These are phyloP conservation scores for Halyomorpha halys DNA, from an alignment of 1,140 invertebrate species.

Conservation along the genomic window DNA sequence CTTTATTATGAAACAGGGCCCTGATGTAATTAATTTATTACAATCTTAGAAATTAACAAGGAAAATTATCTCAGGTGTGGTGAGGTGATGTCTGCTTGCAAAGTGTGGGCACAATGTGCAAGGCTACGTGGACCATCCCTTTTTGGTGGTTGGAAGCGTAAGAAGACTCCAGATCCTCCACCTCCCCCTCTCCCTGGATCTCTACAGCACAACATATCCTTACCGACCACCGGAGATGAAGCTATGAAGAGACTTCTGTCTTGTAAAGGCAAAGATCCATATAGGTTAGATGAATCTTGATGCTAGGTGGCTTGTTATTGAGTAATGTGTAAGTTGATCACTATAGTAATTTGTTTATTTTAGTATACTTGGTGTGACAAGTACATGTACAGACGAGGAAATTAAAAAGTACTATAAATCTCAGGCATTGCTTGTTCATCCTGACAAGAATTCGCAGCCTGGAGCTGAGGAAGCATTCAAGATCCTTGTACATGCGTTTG, in stretches of 20 bases:
- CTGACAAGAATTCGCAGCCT: slow-evolving; percentile 87
- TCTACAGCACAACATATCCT: slow-evolving; percentile 64
- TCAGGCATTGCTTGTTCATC: slow-evolving; percentile 88
- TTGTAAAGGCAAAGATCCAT: slow-evolving; percentile 90
- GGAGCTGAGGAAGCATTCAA: slow-evolving; percentile 94
- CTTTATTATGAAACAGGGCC: too few species aligned
- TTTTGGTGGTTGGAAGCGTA: neutral
- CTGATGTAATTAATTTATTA: too few species aligned
- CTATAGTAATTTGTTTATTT: slow-evolving; percentile 28
- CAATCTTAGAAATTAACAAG: too few species aligned
- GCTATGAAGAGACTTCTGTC: slow-evolving; percentile 84
- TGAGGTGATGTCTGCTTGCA: slow-evolving; percentile 3
- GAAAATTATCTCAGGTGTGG: neutral
- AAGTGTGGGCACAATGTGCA: slow-evolving; percentile 6
- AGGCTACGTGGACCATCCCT: neutral
- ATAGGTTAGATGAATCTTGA: slow-evolving; percentile 48
- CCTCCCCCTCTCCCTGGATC: slow-evolving; percentile 39
- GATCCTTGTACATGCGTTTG: slow-evolving; percentile 86
- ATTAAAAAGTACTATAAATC: slow-evolving; percentile 85
- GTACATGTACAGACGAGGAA: slow-evolving; percentile 79
- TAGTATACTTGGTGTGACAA: slow-evolving; percentile 77
- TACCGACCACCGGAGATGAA: slow-evolving; percentile 84
- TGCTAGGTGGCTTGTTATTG: slow-evolving; percentile 4
- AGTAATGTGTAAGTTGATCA: slow-evolving; percentile 1
- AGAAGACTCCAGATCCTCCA: slow-evolving; percentile 8